Conservation (phyloP, 2,113 vertebrate species). For the Cephalopholis sonnerati region DNA sequence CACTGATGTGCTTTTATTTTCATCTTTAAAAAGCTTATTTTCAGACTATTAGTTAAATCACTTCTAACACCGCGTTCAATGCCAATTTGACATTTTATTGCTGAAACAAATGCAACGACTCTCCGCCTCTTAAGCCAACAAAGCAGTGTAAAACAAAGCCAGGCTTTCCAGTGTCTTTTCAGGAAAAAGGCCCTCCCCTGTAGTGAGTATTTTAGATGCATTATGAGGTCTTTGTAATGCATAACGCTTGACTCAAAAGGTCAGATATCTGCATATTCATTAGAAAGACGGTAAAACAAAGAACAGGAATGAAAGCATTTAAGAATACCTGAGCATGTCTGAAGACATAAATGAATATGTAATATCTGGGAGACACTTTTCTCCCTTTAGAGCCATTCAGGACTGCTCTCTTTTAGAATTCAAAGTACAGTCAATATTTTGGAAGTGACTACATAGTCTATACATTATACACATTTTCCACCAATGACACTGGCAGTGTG, state of each 20-base stretch:
- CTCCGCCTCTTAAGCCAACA: conserved; percentile 44
- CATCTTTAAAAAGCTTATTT: conserved; percentile 21
- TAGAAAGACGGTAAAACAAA: conserved; percentile 59
- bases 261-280: conserved; percentile 66
- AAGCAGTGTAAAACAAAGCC: conserved; percentile 47
- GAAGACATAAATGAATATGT: too few relatives aligned
- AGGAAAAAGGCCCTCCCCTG: conserved; percentile 47
- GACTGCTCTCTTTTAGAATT: too few relatives aligned
- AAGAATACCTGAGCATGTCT: neutral
- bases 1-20: conserved; percentile 5
- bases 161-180: conserved; percentile 26
- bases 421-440: too few relatives aligned
- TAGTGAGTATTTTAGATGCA: conserved; percentile 63
- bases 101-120: conserved; percentile 35
- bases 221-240: conserved; percentile 70
- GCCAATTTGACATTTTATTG: conserved; percentile 15
- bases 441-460: neutral
- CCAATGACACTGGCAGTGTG: neutral
- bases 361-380: too few relatives aligned
- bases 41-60: neutral
- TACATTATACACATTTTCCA: neutral
- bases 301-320: conserved; percentile 33
- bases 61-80: neutral
- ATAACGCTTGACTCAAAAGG: conserved; percentile 51
- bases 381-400: too few relatives aligned